A percentile compares a stretch with the other conserved stretches of the same genome.
Evolutionary conservation across 2,888 invertebrate genomes (phyloP).

Genomic region (Neocrepidodera transversa): DNA sequence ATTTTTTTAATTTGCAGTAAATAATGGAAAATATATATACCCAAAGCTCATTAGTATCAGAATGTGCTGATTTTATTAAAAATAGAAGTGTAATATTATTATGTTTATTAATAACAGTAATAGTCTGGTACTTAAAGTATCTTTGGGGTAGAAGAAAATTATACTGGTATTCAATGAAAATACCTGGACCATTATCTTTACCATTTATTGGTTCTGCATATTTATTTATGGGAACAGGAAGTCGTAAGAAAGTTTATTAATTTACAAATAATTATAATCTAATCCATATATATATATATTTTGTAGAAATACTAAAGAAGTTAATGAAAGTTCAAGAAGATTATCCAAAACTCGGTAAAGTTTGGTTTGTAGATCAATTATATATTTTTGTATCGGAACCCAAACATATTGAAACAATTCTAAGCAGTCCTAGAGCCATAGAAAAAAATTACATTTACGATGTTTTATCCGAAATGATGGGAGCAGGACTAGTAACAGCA

Average conservation of each 20-base stretch:
- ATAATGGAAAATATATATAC: too few relatives aligned
- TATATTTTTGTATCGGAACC: conserved; percentile 11
- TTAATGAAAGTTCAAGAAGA: too few relatives aligned
- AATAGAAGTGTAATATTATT: too few relatives aligned
- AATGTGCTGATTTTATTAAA: too few relatives aligned
- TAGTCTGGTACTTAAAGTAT: conserved; percentile 13
- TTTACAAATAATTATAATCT: too few relatives aligned
- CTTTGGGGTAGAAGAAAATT: conserved; percentile 10
- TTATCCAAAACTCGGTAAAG: background rate
- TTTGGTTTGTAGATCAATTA: conserved; percentile 14
- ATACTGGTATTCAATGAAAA: background rate
- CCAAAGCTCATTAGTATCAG: too few relatives aligned
- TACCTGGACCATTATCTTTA: conserved; percentile 14
- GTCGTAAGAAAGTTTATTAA: too few relatives aligned
- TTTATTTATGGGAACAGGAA: conserved; percentile 1
- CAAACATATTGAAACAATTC: conserved; percentile 20
- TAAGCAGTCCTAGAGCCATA: conserved; percentile 18
- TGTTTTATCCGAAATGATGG: background rate
- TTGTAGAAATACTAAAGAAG: too few relatives aligned
- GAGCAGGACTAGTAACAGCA: conserved; percentile 18
- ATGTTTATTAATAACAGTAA: too few relatives aligned
- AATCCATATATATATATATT: too few relatives aligned
- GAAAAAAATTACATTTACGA: conserved; percentile 17
- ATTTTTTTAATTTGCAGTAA: too few relatives aligned
- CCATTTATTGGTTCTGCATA: conserved; percentile 15